phyloP scores from a whole-genome alignment of 2,888 invertebrate genomes.

The Chrysolina americana region DNA sequence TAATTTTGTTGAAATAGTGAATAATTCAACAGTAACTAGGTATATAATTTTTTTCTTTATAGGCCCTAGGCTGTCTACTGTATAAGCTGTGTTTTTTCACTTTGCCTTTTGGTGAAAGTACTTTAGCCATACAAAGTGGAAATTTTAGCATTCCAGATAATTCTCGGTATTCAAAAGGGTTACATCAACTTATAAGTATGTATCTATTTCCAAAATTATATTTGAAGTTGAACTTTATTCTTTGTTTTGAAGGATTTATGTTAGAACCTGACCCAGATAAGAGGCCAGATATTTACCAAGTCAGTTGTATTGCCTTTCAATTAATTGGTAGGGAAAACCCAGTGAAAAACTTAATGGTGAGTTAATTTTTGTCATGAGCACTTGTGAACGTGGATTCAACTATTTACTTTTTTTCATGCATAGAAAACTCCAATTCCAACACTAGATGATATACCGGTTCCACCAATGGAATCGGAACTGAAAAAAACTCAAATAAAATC shows the following conservation, averaged over 20 bases:
- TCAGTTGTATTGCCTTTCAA: slow-evolving; percentile 81
- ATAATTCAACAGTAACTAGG: background rate
- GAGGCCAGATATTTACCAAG: slow-evolving; percentile 91
- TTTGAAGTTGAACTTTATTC: slow-evolving; percentile 35
- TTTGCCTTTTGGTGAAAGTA: slow-evolving; percentile 92
- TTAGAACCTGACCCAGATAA: slow-evolving; percentile 86
- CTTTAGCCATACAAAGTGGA: slow-evolving; percentile 92
- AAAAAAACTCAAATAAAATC: slow-evolving; percentile 72
- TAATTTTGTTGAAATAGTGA: too few species aligned
- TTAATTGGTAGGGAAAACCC: slow-evolving; percentile 82
- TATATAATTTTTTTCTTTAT: slow-evolving; percentile 56
- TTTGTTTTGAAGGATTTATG: slow-evolving; percentile 76
- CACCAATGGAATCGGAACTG: slow-evolving; percentile 80
- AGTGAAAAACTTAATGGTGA: slow-evolving; percentile 85
- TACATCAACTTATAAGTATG: slow-evolving; percentile 83
- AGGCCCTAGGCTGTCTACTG: slow-evolving; percentile 90
- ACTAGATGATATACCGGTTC: slow-evolving; percentile 76
- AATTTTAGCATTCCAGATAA: slow-evolving; percentile 88
- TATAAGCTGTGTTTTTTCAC: slow-evolving; percentile 92
- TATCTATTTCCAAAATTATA: slow-evolving; percentile 44
- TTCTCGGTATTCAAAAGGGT: slow-evolving; percentile 80
- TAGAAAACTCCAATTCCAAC: slow-evolving; percentile 79
- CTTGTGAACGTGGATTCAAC: background rate
- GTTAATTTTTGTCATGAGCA: slow-evolving; percentile 55
- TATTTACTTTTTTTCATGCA: slow-evolving; percentile 1